Evolutionary conservation across 2,113 vertebrate species (phyloP), one percentile per base, ranked within the genome.

Genomic region (Odocoileus hemionus): DNA sequence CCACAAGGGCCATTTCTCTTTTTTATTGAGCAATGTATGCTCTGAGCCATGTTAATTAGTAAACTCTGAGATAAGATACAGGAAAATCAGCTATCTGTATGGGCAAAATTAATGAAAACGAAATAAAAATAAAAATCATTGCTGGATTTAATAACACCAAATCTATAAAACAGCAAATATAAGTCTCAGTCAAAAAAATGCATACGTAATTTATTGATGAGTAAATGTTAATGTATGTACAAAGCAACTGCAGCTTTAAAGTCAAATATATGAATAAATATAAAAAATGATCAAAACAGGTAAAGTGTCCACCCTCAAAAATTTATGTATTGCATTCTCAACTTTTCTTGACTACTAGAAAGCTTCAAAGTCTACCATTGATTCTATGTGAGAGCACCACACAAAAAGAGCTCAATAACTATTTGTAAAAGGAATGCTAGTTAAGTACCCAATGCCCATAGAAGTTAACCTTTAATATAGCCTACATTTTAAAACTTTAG

Each of bases 51-150:
- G 60, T 92, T 95, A 86, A 92, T 90, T 67, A 90, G 55, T 58
- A 84, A 94, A 36, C 70, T 87, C 12, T 47, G 95, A 55, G 15
- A 83, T 84, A 91, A 92, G n/a, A 33, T 70, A 96, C 50, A 91
- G 55, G 76, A 85, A 96, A 82, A 36, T 2, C 23, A 97, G 25
- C 36, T 87, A 95, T 89, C 17, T 94, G 5, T 67, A 92, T 45
- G 43, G 85, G 92, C 25, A 97, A 89, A 82, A 86, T 82, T 91
- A 89, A 86, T 58, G 39, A 96, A 94, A 89, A 60, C 3, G 74
- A 91, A 82, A 30, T 64, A 89, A 78, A 45, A 82, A 60, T 9
- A 79, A 90, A 45, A 85, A 76, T 23, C 61, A 60, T 21, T 86
- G 36, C 23, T 74, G 28, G 23, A 89, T 82, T 95, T 64, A 95